Percentiles rank a stretch among this genome's conserved stretches.
These are phyloP conservation scores for Diglossa cyanea DNA, from an alignment of 2,797 vertebrate genomes.

Conservation along the genomic window DNA sequence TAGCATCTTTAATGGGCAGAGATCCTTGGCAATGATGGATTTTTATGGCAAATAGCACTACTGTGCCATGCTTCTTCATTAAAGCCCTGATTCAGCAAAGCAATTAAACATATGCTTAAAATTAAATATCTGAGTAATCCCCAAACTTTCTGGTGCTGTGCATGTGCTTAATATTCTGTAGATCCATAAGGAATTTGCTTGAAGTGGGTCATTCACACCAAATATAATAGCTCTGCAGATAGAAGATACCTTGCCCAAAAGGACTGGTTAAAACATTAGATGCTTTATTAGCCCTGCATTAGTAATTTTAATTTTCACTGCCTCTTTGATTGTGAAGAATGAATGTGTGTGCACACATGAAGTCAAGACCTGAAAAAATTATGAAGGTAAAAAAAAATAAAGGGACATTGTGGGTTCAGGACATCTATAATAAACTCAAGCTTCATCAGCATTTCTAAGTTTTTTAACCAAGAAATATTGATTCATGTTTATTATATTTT, in stretches of 20 bases:
- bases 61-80: conserved; percentile 26
- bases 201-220: not conserved
- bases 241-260: conserved; percentile 29
- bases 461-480: conserved; percentile 81
- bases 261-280: conserved; percentile 8
- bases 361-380: conserved; percentile 31
- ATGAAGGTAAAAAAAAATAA: conserved; percentile 51
- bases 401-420: conserved; percentile 50
- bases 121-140: conserved; percentile 44
- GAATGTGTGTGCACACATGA: not conserved
- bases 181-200: not conserved
- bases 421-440: conserved; percentile 61
- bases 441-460: conserved; percentile 77
- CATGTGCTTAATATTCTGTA: not conserved
- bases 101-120: conserved; percentile 56
- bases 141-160: not conserved
- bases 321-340: conserved; percentile 38
- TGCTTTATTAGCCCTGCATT: conserved; percentile 27
- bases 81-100: conserved; percentile 59
- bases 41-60: conserved; percentile 52
- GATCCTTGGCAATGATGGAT: conserved; percentile 50
- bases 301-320: conserved; percentile 34
- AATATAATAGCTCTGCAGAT: not conserved
- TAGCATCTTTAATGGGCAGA: conserved; percentile 58
- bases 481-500: conserved; percentile 80